These are phyloP conservation scores for Sitodiplosis mosellana DNA, from an alignment of 1,140 invertebrate species.

Conservation along the genomic window DNA sequence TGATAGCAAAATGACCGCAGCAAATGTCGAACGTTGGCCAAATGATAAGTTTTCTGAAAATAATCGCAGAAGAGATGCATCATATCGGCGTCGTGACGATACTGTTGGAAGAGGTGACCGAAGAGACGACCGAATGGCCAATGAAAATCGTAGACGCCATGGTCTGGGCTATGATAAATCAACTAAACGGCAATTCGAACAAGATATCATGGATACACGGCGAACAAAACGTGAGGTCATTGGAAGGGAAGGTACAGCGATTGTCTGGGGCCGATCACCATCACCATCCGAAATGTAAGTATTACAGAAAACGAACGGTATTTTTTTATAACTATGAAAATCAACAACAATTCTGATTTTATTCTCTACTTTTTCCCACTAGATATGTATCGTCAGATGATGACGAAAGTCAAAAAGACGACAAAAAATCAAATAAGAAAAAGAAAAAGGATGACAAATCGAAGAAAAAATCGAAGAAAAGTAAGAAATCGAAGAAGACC, in stretches of 20 bases:
- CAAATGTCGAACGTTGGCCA: slow-evolving; percentile 21
- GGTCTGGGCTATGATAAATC: background rate
- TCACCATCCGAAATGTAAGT: slow-evolving; percentile 33
- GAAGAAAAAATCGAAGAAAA: slow-evolving; percentile 24
- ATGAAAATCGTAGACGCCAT: slow-evolving; percentile 14
- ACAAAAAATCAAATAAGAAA: no score
- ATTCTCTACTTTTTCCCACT: background rate
- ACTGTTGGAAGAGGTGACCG: slow-evolving; percentile 12
- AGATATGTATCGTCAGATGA: no score
- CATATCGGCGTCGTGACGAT: slow-evolving; percentile 1
- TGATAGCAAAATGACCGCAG: background rate
- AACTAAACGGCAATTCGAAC: slow-evolving; percentile 27
- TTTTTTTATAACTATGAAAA: slow-evolving; percentile 1
- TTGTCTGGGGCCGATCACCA: slow-evolving; percentile 57
- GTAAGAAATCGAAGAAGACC: slow-evolving; percentile 28
- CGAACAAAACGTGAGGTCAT: slow-evolving; percentile 52
- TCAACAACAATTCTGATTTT: slow-evolving; percentile 8
- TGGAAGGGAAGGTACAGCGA: slow-evolving; percentile 40
- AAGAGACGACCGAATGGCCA: slow-evolving; percentile 8
- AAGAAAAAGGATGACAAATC: no score
- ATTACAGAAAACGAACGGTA: slow-evolving; percentile 2
- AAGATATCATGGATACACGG: slow-evolving; percentile 40
- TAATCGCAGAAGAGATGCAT: slow-evolving; percentile 6
- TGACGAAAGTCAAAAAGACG: no score
- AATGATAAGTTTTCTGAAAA: slow-evolving; percentile 22